Base-by-base conservation (phyloP, 2,888 invertebrate genomes). In the Cephus runcator region DNA sequence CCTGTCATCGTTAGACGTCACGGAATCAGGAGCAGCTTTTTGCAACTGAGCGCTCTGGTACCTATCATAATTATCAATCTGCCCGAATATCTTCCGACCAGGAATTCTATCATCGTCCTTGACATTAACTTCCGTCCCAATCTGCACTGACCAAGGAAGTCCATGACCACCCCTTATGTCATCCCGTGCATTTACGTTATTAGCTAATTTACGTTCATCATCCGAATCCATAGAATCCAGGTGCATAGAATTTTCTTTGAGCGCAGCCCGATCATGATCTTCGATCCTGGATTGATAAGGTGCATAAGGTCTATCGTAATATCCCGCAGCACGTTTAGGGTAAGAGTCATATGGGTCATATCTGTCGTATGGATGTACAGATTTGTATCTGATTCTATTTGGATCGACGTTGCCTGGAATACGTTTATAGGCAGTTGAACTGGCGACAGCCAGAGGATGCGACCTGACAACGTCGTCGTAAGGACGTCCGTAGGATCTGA, bases 81-180 rank as follows among this genome's bases (percentile, higher is more conserved):
- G 88, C 4, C 88, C 90, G 33, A 89, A 91, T 74, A 88, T 86
- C 77, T 89, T 89, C 69, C 91, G 86, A 0, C 90, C 91, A 23
- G 90, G 81, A 69, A 89, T 84, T 69, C 89, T 87, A 11, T 90
- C 90, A 71, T 88, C 88, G 4, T 90, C 88, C 78, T 90, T 91
- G n/a, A 90, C 86, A 78, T 82, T 91, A 1, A 90, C 85, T 77
- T 91, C 89, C 0, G 91, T 86, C 6, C 89, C 89, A 31, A 90
- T 85, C 74, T 90, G 88, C 30, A 90, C 86, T 3, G 90, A 88
- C 91, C 91, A 91, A 0, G 89, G 90, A 11, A 87, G 15, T 1
- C 40, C 40, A 6, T 40, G 40, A 40, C 40, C 40, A 15, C 40
- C 40, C 35, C 79, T 15, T 1, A 74, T 80, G 1, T 87, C 85